Evolutionary conservation across 2,113 vertebrate genomes (phyloP).

Genomic region (Pachyramphus minor): DNA sequence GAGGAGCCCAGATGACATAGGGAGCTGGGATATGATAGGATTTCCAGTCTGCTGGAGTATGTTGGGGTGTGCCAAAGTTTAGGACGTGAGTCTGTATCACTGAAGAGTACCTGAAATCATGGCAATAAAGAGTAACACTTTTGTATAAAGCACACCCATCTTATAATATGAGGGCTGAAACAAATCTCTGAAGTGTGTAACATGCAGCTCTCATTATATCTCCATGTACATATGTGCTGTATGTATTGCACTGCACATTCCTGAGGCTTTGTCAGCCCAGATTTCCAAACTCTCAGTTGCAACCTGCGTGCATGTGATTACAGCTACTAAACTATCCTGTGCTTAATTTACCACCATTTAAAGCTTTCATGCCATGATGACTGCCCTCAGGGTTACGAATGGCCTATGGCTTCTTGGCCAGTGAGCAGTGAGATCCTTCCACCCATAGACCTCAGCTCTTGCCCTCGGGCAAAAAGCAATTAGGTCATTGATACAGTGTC

Average conservation of each 20-base stretch:
- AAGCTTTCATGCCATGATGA: not conserved
- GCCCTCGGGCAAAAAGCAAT: not conserved
- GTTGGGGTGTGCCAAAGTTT: not conserved
- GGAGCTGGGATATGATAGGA: not conserved
- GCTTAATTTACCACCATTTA: not conserved
- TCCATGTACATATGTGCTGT: rapidly evolving
- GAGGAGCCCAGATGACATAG: not conserved
- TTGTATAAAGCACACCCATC: not conserved
- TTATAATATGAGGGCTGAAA: not conserved
- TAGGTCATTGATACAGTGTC: not conserved
- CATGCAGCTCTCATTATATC: not conserved
- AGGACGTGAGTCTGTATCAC: not conserved
- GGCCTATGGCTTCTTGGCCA: not conserved
- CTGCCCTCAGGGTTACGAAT: not conserved
- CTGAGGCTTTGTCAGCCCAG: not conserved
- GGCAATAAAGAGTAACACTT: not conserved
- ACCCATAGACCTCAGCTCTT: not conserved
- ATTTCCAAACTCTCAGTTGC: not conserved
- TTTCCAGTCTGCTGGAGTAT: not conserved
- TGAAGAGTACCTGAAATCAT: not conserved
- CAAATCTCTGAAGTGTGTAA: not conserved
- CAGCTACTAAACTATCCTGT: not conserved
- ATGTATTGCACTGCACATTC: not conserved
- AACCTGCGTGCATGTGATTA: not conserved
- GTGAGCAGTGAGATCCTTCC: not conserved